Conservation (phyloP, 2,888 invertebrate species). For the Heliconius aoede region DNA sequence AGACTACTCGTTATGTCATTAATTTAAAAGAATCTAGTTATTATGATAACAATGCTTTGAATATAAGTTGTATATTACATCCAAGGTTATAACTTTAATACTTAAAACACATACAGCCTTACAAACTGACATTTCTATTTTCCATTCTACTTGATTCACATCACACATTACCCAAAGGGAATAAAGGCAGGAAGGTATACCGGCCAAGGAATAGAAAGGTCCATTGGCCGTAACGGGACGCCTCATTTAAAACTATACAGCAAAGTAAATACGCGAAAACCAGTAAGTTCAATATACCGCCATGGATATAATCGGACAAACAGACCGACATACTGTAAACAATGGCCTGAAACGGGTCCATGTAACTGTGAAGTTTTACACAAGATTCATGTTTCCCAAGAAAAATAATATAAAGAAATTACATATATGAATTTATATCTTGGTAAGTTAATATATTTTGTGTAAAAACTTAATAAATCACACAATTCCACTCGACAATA, state of each 20-base stretch:
- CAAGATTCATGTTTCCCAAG: not conserved
- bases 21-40: too few relatives aligned
- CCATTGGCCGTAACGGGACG: slow-evolving; percentile 30
- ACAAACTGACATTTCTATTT: not conserved
- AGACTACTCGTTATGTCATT: too few relatives aligned
- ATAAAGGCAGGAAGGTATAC: slow-evolving; percentile 10
- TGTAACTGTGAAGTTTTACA: slow-evolving; percentile 19
- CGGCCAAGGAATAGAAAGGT: slow-evolving; percentile 22
- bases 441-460: not conserved
- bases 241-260: slow-evolving; percentile 33
- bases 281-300: slow-evolving; percentile 38
- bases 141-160: not conserved
- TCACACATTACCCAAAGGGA: slow-evolving; percentile 19
- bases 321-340: slow-evolving; percentile 37
- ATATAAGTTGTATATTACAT: not conserved
- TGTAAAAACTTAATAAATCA: slow-evolving; percentile 8
- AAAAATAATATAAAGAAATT: not conserved
- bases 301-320: slow-evolving; percentile 41
- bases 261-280: slow-evolving; percentile 36
- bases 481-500: not conserved
- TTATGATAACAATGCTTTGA: not conserved
- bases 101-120: not conserved
- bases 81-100: too few relatives aligned
- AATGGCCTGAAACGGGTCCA: slow-evolving; percentile 23
- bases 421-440: not conserved